Percentiles rank a stretch among this genome's conserved stretches.
phyloP scores from a whole-genome alignment of 2,797 vertebrate genomes.

The Protonibea diacanthus region DNA sequence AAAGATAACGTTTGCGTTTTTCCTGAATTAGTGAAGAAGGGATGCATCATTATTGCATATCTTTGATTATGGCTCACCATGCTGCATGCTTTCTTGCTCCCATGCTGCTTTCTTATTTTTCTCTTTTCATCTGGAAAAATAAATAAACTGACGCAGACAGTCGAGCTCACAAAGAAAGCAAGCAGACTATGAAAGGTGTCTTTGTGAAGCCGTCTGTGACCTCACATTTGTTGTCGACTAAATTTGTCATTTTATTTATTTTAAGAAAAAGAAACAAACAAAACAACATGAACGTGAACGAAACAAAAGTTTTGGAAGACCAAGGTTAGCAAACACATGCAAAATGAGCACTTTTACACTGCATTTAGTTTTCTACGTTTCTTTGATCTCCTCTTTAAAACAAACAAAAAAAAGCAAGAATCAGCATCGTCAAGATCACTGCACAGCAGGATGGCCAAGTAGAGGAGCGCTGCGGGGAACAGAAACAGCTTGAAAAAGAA shows the following conservation, averaged over 20 bases:
- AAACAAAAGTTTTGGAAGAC: slow-evolving; percentile 9
- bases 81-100: neutral
- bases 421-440: slow-evolving; percentile 23
- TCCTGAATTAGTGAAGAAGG: neutral
- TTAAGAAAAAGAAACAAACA: slow-evolving; percentile 16
- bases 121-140: neutral
- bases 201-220: neutral
- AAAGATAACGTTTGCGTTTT: slow-evolving; percentile 9
- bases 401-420: slow-evolving; percentile 10
- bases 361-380: slow-evolving; percentile 17
- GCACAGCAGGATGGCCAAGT: slow-evolving; percentile 26
- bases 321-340: slow-evolving; percentile 17
- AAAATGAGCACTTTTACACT: slow-evolving; percentile 23
- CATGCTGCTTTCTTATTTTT: neutral
- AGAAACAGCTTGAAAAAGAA: slow-evolving; percentile 31
- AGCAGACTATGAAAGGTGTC: neutral
- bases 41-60: neutral
- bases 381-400: slow-evolving; percentile 34
- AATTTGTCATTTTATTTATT: slow-evolving; percentile 2
- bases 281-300: neutral
- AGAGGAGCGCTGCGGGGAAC: slow-evolving; percentile 3
- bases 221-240: slow-evolving; percentile 5
- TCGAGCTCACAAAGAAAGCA: slow-evolving; percentile 12
- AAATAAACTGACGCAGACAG: neutral
- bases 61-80: neutral